Evolutionary conservation across 2,888 invertebrate species (phyloP), one percentile per base, ranked within the genome.

Genomic region (Agrypnus murinus): DNA sequence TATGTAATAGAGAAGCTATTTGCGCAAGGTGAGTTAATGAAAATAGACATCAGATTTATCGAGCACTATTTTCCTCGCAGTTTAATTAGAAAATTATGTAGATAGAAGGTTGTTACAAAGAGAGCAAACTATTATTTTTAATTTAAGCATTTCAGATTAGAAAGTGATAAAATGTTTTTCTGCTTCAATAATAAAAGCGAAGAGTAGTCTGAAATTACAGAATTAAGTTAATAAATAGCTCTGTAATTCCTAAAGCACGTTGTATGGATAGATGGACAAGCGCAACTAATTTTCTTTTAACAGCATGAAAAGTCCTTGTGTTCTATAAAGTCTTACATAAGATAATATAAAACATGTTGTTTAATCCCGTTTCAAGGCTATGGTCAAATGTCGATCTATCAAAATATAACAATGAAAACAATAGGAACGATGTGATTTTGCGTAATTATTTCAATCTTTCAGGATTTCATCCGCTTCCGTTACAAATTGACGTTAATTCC

Each of bases 351-450:
- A 46, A 46, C 25, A 50, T n/a, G 50, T 31, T 12, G 50, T 32
- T 46, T 50, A 50, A 50, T 32, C 50, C 19, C 31, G 25, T 32
- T 25, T 50, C 50, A 50, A 50, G 50, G 50, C 50, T 50, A 50
- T 50, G 50, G 50, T 50, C 50, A 50, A 50, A 50, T 50, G 50
- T 50, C 50, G 31, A 50, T 50, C 50, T 19, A 50, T 50, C 12
- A 50, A 50, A 50, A 50, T 14, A 31, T 50, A 50, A 50, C 50
- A 50, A 50, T 50, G 31, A 50, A 19, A 32, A 50, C 48, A 48
- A 48, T 25, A 19, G 19, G 25, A 19, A 19, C 48, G 25, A 19
- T 12, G 25, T 50, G 50, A 50, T 50, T 25, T 50, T 50, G 50
- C 31, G 50, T 32, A 50, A 50, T n/a, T n/a, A n/a, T 50, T 50